Base-by-base conservation (phyloP, 2,888 invertebrate genomes). In the Caradrina kadenii region DNA sequence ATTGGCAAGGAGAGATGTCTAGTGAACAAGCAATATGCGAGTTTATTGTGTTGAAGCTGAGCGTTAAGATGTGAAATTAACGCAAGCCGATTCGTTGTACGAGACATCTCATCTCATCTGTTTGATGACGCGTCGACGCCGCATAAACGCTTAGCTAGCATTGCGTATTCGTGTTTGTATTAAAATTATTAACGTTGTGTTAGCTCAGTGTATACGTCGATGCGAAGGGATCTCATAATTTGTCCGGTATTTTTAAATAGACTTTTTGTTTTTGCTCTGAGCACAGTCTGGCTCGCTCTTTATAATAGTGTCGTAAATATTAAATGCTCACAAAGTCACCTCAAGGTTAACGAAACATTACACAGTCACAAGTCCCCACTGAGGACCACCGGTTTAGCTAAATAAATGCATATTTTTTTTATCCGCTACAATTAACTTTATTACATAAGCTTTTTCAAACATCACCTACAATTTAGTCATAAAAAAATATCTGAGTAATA, bases 261-360 rank as follows among this genome's bases (percentile, higher is more conserved):
- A 42, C 42, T 42, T 42, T 13, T 42, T 17, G 45, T 49, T n/a
- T 8, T 8, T 48, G 17, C 6, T 19, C 49, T 6, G 21, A 11
- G n/a, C 11, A 19, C 1, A 31, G 13, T 13, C 26, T 63, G 26
- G 10, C 21, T 17, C 4, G 10, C 63, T 53, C 52, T 31, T 35
- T 53, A 22, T 64, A 11, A 17, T n/a, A 19, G 26, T 17, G 13
- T 42, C 26, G 1, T 42, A 45, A 35, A 70, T 55, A 62, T 50
- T 49, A 4, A 55, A 55, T 56, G 54, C 17, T 48, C 21, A 10
- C 8, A 35, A 53, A n/a, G 31, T 54, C 48, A 63, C 17, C 0
- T 5, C n/a, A 72, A 63, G 39, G 39, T 59, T 22, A 53, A 26
- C 48, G 26, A 42, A 26, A 42, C 8, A 7, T 35, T 13, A 17